phyloP scores from a whole-genome alignment of 2,797 vertebrate genomes.

The Propithecus perrieri region DNA sequence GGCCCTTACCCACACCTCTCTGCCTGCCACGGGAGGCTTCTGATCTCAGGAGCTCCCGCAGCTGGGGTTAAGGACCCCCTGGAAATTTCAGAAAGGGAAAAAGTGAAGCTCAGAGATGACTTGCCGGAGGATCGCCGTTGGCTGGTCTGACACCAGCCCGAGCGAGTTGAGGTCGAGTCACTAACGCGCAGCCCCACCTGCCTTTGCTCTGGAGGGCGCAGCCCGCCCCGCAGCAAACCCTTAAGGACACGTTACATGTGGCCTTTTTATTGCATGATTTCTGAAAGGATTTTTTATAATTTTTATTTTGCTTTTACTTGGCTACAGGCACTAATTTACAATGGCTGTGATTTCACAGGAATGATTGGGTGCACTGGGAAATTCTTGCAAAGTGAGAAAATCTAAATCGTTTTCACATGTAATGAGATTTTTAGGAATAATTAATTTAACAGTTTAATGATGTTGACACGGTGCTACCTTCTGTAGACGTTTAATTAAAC shows the following conservation, averaged over 20 bases:
- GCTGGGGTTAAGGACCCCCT: not conserved
- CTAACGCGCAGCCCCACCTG: too few species aligned
- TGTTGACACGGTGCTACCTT: slow-evolving; percentile 60
- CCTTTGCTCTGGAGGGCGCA: not conserved
- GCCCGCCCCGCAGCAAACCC: not conserved
- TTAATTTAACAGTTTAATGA: slow-evolving; percentile 65
- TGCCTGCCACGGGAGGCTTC: rapidly evolving
- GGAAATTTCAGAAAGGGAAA: not conserved
- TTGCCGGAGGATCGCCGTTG: too few species aligned
- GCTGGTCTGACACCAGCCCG: not conserved
- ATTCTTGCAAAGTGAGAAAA: slow-evolving; percentile 74
- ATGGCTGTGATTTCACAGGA: slow-evolving; percentile 41
- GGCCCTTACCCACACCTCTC: not conserved
- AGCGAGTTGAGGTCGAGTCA: not conserved
- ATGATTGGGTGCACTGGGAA: not conserved
- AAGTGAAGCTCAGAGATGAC: not conserved
- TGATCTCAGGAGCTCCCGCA: not conserved
- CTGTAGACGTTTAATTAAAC: slow-evolving; percentile 69
- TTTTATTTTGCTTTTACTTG: slow-evolving; percentile 41
- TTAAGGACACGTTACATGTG: not conserved
- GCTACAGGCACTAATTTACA: slow-evolving; percentile 7
- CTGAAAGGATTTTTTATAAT: not conserved
- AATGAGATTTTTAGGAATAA: slow-evolving; percentile 45
- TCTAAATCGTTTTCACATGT: slow-evolving; percentile 55
- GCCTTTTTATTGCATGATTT: not conserved